phyloP scores from a whole-genome alignment of 2,888 invertebrate genomes.

The Rhagium mordax region DNA sequence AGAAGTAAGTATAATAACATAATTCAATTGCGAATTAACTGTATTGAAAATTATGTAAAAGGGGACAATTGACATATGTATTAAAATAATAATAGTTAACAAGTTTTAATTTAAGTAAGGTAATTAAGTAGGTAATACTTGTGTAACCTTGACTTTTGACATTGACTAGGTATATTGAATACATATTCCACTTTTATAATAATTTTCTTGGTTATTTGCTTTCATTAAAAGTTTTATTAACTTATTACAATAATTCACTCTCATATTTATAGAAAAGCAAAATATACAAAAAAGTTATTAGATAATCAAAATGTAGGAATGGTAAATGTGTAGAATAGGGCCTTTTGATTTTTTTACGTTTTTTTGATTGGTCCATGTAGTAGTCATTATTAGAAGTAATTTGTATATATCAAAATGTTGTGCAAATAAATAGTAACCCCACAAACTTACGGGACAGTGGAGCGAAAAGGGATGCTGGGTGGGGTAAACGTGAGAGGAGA shows the following conservation, averaged over 20 bases:
- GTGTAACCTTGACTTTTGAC: slow-evolving; percentile 41
- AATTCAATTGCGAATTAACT: neutral
- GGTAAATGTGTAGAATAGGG: no score
- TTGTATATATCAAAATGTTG: no score
- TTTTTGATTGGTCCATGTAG: no score
- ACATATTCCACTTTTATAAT: neutral
- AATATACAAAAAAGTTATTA: neutral
- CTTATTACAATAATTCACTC: no score
- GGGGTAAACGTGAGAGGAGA: no score
- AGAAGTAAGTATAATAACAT: slow-evolving; percentile 73
- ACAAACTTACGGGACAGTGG: no score
- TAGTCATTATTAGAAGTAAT: no score
- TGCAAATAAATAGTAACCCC: no score
- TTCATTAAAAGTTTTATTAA: neutral
- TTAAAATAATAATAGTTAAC: neutral
- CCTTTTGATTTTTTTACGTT: no score
- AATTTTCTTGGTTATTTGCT: neutral
- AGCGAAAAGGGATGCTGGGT: no score
- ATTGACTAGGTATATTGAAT: slow-evolving; percentile 4
- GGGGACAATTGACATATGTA: neutral
- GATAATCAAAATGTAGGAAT: neutral
- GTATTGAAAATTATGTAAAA: neutral
- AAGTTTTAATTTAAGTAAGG: slow-evolving; percentile 2
- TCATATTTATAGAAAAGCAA: neutral
- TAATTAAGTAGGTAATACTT: slow-evolving; percentile 28